These are phyloP conservation scores for Acleris laterana DNA, from an alignment of 2,888 invertebrate species.

Conservation along the genomic window DNA sequence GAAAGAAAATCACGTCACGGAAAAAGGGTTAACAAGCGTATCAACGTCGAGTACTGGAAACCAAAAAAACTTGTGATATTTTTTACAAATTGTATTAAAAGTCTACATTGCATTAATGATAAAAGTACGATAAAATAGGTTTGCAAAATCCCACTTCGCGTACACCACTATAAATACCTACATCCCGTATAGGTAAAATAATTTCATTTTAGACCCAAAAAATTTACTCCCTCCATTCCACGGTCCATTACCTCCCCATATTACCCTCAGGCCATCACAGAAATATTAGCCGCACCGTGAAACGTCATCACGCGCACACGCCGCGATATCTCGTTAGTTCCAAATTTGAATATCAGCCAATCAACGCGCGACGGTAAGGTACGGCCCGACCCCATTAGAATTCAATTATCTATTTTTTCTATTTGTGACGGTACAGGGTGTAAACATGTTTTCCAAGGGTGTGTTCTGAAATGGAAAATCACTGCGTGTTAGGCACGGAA, in stretches of 20 bases:
- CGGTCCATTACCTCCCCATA: conserved; percentile 61
- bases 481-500: no score
- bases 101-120: no score
- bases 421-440: conserved; percentile 42
- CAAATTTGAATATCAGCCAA: conserved; percentile 83
- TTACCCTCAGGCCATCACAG: conserved; percentile 63
- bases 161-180: no score
- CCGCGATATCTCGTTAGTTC: conserved; percentile 70
- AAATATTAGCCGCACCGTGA: conserved; percentile 78
- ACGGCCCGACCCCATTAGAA: conserved; percentile 64
- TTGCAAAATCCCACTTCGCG: no score
- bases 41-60: no score
- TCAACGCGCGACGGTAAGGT: conserved; percentile 67
- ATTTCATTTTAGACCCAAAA: conserved; percentile 23
- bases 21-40: no score
- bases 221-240: conserved; percentile 67
- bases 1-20: no score
- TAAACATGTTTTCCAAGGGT: conserved; percentile 46
- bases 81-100: no score
- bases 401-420: conserved; percentile 67
- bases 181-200: neutral
- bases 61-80: no score
- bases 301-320: conserved; percentile 71
- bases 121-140: no score
- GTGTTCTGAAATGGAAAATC: no score